Percentiles rank a stretch among this genome's conserved stretches.
Evolutionary conservation across 2,888 invertebrate genomes (phyloP).

Genomic region (Stictocephala bisonia): DNA sequence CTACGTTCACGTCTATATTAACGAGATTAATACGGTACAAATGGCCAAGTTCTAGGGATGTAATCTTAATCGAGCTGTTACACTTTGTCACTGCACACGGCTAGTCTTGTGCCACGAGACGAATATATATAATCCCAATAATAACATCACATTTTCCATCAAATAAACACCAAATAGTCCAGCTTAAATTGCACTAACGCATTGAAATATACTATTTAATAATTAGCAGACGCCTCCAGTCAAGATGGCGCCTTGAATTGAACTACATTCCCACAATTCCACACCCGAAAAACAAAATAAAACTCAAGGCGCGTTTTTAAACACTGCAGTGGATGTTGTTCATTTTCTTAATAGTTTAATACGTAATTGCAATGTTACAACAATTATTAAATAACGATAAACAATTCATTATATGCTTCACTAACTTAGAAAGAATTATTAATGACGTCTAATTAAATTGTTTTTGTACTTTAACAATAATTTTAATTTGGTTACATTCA

Average conservation of each 20-base stretch:
- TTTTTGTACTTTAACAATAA: too few relatives aligned
- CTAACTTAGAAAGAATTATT: too few relatives aligned
- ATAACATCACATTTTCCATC: conserved; percentile 48
- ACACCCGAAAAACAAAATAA: conserved; percentile 48
- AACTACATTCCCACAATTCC: conserved; percentile 55
- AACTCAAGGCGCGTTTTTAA: conserved; percentile 26
- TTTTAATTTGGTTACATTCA: too few relatives aligned
- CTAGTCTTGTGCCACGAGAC: conserved; percentile 47
- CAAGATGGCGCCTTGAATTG: conserved; percentile 73
- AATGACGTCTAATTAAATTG: too few relatives aligned
- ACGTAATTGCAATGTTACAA: too few relatives aligned
- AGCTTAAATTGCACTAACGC: conserved; percentile 64
- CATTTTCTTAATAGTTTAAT: too few relatives aligned
- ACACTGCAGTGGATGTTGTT: too few relatives aligned
- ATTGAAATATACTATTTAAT: conserved; percentile 66
- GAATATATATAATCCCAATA: conserved; percentile 36
- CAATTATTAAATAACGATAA: too few relatives aligned
- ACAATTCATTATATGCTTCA: too few relatives aligned
- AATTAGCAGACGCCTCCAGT: conserved; percentile 78
- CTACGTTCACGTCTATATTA: conserved; percentile 74
- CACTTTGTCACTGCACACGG: conserved; percentile 43
- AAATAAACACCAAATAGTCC: conserved; percentile 59
- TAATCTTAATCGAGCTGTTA: conserved; percentile 42
- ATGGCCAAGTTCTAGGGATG: conserved; percentile 52
- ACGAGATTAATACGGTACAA: conserved; percentile 74